Evolutionary conservation across 2,888 invertebrate species (phyloP).

Genomic region (Melanargia galathea): DNA sequence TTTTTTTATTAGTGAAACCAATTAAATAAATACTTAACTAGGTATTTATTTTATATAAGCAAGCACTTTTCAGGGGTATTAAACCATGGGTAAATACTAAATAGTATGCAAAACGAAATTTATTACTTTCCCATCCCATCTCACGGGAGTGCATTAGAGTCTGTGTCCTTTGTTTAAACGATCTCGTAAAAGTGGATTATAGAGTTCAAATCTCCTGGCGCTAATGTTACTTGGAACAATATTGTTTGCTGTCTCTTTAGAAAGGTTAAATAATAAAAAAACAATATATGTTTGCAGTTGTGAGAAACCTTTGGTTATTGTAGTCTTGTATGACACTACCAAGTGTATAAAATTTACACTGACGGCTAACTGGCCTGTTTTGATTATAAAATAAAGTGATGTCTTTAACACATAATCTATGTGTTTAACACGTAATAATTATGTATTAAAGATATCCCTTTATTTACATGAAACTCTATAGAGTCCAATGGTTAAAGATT

Average conservation of each 20-base stretch:
- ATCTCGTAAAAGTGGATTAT: constrained; percentile 15
- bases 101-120: background rate
- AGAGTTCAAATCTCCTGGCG: constrained; percentile 20
- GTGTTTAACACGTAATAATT: too few species aligned
- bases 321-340: too few species aligned
- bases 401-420: too few species aligned
- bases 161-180: constrained; percentile 17
- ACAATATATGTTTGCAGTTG: background rate
- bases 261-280: too few species aligned
- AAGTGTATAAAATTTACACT: too few species aligned
- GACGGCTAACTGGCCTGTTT: too few species aligned
- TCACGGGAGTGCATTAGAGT: constrained; percentile 9
- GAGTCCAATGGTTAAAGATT: too few species aligned
- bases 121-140: constrained; percentile 7
- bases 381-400: too few species aligned
- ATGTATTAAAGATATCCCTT: too few species aligned
- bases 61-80: constrained; percentile 8
- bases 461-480: too few species aligned
- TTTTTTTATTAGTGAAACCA: background rate
- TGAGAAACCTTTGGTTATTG: background rate
- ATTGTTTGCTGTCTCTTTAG: constrained; percentile 7
- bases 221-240: constrained; percentile 9
- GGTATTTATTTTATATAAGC: background rate
- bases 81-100: background rate
- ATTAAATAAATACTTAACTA: background rate